Conservation (phyloP, 2,888 invertebrate genomes). For the Pasiphila rectangulata region DNA sequence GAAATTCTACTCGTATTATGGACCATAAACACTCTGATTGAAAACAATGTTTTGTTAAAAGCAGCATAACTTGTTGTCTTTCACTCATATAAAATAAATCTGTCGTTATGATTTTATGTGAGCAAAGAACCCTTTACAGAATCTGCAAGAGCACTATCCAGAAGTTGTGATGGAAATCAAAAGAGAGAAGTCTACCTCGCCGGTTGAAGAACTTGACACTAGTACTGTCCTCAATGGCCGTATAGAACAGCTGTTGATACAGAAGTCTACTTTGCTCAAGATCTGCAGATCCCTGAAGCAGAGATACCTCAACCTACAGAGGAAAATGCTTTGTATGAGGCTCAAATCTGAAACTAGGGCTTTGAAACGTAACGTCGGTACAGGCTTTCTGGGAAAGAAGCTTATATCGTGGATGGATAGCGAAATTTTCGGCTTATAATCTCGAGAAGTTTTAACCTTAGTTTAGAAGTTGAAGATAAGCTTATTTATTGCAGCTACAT, state of each 20-base stretch:
- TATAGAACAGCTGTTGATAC: slow-evolving; percentile 29
- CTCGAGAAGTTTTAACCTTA: too few species aligned
- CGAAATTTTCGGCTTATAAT: slow-evolving; percentile 17
- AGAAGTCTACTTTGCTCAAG: slow-evolving; percentile 26
- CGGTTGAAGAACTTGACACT: slow-evolving; percentile 12
- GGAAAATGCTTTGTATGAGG: slow-evolving; percentile 13
- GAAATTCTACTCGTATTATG: too few species aligned
- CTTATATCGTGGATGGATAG: slow-evolving; percentile 19
- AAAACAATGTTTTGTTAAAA: too few species aligned
- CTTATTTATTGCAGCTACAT: too few species aligned
- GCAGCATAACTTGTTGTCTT: too few species aligned
- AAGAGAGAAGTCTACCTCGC: slow-evolving; percentile 13
- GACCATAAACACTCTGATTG: too few species aligned
- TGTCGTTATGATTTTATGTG: too few species aligned
- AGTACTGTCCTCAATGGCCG: slow-evolving; percentile 27
- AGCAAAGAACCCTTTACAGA: slow-evolving; percentile 16
- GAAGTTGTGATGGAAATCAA: slow-evolving; percentile 15
- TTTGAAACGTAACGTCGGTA: background rate
- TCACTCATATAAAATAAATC: too few species aligned
- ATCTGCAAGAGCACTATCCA: slow-evolving; percentile 5
- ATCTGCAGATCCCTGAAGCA: slow-evolving; percentile 26
- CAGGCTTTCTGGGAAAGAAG: slow-evolving; percentile 10
- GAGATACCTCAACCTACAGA: slow-evolving; percentile 21
- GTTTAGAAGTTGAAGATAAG: background rate
- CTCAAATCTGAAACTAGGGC: slow-evolving; percentile 4